Conservation (phyloP, 2,888 invertebrate genomes). For the Polydrusus pterygomalis region DNA sequence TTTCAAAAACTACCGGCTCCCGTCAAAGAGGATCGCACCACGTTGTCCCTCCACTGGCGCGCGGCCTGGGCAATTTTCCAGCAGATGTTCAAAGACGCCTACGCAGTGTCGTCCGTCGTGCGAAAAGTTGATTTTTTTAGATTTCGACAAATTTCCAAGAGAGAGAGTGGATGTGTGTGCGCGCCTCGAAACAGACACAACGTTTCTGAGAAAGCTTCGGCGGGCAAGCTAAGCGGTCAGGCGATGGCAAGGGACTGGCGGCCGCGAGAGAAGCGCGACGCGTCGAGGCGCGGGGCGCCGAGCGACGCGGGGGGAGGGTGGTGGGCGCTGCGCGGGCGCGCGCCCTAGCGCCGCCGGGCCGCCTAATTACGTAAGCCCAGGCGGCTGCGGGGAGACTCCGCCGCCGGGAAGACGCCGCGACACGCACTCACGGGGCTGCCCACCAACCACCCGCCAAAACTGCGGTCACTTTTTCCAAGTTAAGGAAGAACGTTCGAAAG, state of each 20-base stretch:
- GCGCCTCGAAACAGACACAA: slow-evolving; percentile 72
- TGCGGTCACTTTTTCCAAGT: slow-evolving; percentile 36
- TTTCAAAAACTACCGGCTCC: slow-evolving; percentile 48
- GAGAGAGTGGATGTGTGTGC: slow-evolving; percentile 60
- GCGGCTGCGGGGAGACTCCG: slow-evolving; percentile 58
- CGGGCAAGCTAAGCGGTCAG: slow-evolving; percentile 73
- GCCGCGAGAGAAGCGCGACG: slow-evolving; percentile 68
- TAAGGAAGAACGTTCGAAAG: too few relatives aligned
- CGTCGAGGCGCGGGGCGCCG: slow-evolving; percentile 59
- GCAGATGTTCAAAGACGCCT: slow-evolving; percentile 48
- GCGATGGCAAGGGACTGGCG: slow-evolving; percentile 73
- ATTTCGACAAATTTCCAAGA: slow-evolving; percentile 29
- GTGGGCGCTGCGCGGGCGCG: slow-evolving; percentile 56
- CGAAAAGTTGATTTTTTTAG: slow-evolving; percentile 39
- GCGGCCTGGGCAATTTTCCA: slow-evolving; percentile 38
- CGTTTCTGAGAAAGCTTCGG: slow-evolving; percentile 71
- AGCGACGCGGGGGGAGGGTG: slow-evolving; percentile 59
- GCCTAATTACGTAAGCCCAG: slow-evolving; percentile 64
- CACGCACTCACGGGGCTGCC: slow-evolving; percentile 55
- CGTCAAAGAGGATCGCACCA: slow-evolving; percentile 47
- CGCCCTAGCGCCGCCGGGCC: slow-evolving; percentile 57
- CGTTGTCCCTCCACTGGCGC: slow-evolving; percentile 44
- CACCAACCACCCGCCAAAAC: slow-evolving; percentile 30
- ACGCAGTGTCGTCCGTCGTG: slow-evolving; percentile 48
- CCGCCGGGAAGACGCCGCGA: slow-evolving; percentile 57